These are phyloP conservation scores for Dendroctonus ponderosae DNA, from an alignment of 1,140 invertebrate genomes.

Conservation along the genomic window DNA sequence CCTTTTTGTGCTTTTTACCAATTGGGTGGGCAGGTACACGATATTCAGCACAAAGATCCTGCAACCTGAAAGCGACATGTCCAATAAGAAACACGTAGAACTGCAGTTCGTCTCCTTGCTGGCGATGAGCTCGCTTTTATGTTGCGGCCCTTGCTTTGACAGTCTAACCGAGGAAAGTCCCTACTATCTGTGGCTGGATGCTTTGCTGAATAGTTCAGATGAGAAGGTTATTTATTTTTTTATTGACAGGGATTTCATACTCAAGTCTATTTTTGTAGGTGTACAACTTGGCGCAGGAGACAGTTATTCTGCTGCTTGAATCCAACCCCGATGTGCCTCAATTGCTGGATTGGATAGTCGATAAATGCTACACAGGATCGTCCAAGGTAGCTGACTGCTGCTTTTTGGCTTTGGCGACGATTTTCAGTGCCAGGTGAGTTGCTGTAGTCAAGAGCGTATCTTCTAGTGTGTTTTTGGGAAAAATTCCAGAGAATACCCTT, in stretches of 20 bases:
- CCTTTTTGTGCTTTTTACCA: constrained; percentile 88
- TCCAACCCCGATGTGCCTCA: constrained; percentile 93
- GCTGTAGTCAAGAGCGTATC: background rate
- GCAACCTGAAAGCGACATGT: constrained; percentile 39
- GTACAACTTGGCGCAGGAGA: constrained; percentile 87
- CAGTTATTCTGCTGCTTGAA: constrained; percentile 89
- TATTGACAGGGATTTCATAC: background rate
- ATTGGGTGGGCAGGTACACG: constrained; percentile 87
- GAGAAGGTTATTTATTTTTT: constrained; percentile 67
- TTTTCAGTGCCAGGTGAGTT: constrained; percentile 88
- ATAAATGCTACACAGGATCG: constrained; percentile 92
- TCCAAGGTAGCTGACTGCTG: constrained; percentile 88
- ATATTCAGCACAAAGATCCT: constrained; percentile 38
- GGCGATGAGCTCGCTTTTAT: constrained; percentile 92
- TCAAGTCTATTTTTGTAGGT: constrained; percentile 60
- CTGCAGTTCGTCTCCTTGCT: constrained; percentile 70
- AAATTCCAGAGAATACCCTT: constrained; percentile 89
- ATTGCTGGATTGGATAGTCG: constrained; percentile 95
- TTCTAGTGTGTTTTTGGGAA: constrained; percentile 26
- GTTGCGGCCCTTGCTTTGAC: constrained; percentile 94
- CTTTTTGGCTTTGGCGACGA: constrained; percentile 90
- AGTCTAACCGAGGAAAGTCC: constrained; percentile 85
- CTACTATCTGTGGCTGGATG: constrained; percentile 91
- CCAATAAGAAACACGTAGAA: constrained; percentile 58
- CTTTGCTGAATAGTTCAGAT: constrained; percentile 83